A percentile compares a stretch with the other conserved stretches of the same genome.
phyloP scores from a whole-genome alignment of 1,140 invertebrate species.

The Calephelis nemesis region DNA sequence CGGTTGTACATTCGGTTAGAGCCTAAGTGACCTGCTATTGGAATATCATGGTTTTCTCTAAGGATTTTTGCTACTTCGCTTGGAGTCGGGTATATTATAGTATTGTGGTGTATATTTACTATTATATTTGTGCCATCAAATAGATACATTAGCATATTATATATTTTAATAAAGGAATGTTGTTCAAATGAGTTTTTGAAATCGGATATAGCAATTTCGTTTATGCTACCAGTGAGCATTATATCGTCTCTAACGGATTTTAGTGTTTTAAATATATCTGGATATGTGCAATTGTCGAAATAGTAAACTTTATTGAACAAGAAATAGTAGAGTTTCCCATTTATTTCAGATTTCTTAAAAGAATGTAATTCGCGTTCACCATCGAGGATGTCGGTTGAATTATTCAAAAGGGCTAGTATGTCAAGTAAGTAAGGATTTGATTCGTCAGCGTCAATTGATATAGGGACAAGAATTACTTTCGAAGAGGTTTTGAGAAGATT shows the following conservation, averaged over 20 bases:
- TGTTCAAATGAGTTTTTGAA: constrained; percentile 38
- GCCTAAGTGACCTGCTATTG: constrained; percentile 13
- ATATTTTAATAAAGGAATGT: constrained; percentile 25
- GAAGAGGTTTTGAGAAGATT: constrained; percentile 24
- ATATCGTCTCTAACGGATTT: no score
- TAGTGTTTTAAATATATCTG: no score
- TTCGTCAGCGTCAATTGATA: constrained; percentile 33
- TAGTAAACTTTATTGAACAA: no score
- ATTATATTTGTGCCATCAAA: constrained; percentile 27
- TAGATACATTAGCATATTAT: constrained; percentile 23
- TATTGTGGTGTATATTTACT: constrained; percentile 14
- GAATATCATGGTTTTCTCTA: constrained; percentile 25
- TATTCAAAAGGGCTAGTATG: constrained; percentile 26
- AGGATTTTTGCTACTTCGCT: constrained; percentile 26
- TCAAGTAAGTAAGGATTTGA: constrained; percentile 33
- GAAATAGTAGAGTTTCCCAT: no score
- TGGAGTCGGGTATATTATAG: constrained; percentile 20
- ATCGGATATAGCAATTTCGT: constrained; percentile 35
- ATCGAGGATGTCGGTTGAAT: constrained; percentile 12
- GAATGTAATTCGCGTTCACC: constrained; percentile 27
- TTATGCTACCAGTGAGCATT: no score
- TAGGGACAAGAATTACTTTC: constrained; percentile 29
- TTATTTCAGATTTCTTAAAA: no score
- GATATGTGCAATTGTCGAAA: no score
- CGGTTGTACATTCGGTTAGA: constrained; percentile 23